Base-by-base conservation (phyloP, 2,888 invertebrate genomes). In the Eretmocerus hayati region DNA sequence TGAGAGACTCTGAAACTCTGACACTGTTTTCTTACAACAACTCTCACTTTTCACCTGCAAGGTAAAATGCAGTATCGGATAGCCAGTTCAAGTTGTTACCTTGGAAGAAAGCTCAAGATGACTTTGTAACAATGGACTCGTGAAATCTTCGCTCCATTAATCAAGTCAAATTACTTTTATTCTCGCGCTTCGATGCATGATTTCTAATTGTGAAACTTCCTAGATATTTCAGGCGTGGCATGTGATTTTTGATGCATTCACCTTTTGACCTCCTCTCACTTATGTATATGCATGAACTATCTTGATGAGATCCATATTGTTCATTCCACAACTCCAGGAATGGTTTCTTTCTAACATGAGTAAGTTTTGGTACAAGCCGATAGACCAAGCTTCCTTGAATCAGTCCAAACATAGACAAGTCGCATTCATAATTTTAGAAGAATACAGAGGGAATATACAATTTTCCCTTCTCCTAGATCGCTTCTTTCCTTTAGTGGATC, bases 191-290 rank as follows among this genome's bases (percentile, higher is more conserved):
- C 46, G 46, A 40, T 30, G 22, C n/a, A 18, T 23, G 41, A 49
- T 53, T 53, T 53, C 52, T 53, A 47, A 50, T 53, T 49, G 48
- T 43, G 46, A 52, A 48, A 48, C 48, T 47, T 44, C 38, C 52
- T 37, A 13, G 22, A 26, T 37, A 36, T 21, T 37, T 23, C 21
- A 22, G 6, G 21, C 15, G n/a, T n/a, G n/a, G n/a, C n/a, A n/a
- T n/a, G n/a, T n/a, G n/a, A n/a, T 26, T 11, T 26, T n/a, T 13
- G 21, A 2, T 33, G 16, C 15, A 30, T 5, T 16, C 36, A 40
- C 49, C 48, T 46, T 30, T 52, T 46, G 49, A 52, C 46, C 49
- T 35, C 33, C 43, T 30, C 39, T 23, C 39, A n/a, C n/a, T n/a
- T n/a, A n/a, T n/a, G n/a, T n/a, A n/a, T n/a, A n/a, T n/a, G n/a